phyloP scores from a whole-genome alignment of 2,888 invertebrate species.

The Luperina nickerlii region DNA sequence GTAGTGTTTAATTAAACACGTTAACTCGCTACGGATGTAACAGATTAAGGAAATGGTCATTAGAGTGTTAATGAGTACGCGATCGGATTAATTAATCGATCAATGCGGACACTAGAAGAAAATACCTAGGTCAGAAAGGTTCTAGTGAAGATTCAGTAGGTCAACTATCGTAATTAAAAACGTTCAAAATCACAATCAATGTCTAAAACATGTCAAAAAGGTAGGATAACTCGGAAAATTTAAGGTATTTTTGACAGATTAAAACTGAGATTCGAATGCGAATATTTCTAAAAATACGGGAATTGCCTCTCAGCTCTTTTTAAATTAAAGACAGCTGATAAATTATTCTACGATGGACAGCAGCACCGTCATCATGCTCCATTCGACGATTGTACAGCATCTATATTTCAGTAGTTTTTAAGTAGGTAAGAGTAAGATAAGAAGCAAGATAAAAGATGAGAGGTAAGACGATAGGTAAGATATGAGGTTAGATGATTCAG shows the following conservation, averaged over 20 bases:
- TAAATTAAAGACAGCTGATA: neutral
- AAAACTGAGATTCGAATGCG: too few species aligned
- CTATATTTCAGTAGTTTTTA: neutral
- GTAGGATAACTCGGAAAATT: too few species aligned
- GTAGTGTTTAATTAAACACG: constrained; percentile 38
- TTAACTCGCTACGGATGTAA: constrained; percentile 34
- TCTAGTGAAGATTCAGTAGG: neutral
- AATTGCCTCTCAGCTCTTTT: neutral
- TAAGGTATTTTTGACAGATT: too few species aligned
- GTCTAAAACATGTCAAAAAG: too few species aligned
- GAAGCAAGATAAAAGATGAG: neutral
- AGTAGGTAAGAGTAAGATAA: too few species aligned
- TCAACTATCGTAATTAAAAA: too few species aligned
- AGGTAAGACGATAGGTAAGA: neutral
- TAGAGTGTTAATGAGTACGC: constrained; percentile 49
- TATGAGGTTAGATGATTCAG: neutral
- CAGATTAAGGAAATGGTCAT: constrained; percentile 48
- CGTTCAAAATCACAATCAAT: too few species aligned
- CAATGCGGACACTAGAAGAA: constrained; percentile 45
- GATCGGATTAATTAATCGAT: constrained; percentile 39
- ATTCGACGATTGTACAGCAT: neutral
- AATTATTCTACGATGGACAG: neutral
- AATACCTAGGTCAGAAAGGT: constrained; percentile 24
- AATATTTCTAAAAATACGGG: too few species aligned
- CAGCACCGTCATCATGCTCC: neutral